These are phyloP conservation scores for Sminthurinus aureus DNA, from an alignment of 2,888 invertebrate species.

Conservation along the genomic window DNA sequence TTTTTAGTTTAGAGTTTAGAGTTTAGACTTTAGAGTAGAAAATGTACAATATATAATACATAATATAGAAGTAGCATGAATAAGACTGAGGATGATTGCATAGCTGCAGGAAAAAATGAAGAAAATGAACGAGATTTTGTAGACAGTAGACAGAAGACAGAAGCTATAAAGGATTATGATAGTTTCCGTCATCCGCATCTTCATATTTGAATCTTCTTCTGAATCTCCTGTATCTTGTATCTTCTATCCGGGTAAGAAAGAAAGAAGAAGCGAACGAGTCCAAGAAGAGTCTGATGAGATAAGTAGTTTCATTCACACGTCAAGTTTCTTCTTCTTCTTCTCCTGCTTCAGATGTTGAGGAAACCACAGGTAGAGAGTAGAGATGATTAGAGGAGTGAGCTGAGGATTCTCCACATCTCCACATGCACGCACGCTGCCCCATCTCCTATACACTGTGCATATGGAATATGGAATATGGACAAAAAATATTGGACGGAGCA, in stretches of 20 bases:
- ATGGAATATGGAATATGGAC: too few species aligned
- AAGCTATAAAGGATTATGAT: not conserved
- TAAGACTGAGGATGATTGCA: not conserved
- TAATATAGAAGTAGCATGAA: not conserved
- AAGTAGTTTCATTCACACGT: slow-evolving; percentile 23
- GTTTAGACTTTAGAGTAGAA: not conserved
- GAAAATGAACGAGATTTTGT: not conserved
- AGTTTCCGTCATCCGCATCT: not conserved
- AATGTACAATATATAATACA: not conserved
- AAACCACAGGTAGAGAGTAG: slow-evolving; percentile 30
- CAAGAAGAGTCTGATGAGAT: not conserved
- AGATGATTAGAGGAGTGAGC: slow-evolving; percentile 10
- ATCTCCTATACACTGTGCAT: not conserved
- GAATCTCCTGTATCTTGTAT: not conserved
- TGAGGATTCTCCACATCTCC: not conserved
- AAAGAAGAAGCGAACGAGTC: not conserved
- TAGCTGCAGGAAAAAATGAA: not conserved
- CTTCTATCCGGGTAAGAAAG: not conserved
- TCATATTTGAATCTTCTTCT: not conserved
- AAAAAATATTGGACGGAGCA: not conserved
- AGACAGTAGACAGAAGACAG: not conserved
- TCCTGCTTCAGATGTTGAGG: not conserved
- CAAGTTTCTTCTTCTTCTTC: slow-evolving; percentile 3
- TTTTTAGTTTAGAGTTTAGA: not conserved
- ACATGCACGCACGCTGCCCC: not conserved